Evolutionary conservation across 2,888 invertebrate species (phyloP).

Genomic region (Eremobia ochroleuca): DNA sequence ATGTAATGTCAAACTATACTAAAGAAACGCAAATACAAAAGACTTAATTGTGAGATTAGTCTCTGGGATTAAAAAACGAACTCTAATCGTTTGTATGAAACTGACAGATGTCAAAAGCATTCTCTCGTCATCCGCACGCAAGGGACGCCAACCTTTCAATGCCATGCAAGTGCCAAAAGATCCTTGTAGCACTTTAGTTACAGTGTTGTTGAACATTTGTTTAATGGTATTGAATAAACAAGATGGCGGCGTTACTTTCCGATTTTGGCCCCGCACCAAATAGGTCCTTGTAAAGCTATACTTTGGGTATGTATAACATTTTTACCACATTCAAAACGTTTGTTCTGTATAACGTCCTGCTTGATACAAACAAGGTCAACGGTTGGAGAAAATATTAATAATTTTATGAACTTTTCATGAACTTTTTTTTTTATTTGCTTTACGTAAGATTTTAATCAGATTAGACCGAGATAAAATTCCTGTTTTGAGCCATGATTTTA

Average conservation of each 20-base stretch:
- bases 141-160: no score
- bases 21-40: no score
- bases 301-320: no score
- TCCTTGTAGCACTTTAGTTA: no score
- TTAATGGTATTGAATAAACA: neutral
- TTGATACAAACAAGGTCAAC: constrained; percentile 20
- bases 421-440: constrained; percentile 32
- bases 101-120: neutral
- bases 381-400: constrained; percentile 5
- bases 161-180: no score
- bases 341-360: neutral
- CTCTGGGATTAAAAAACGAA: no score
- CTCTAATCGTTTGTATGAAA: no score
- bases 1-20: no score
- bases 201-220: neutral
- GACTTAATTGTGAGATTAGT: no score
- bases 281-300: neutral
- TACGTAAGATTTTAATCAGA: constrained; percentile 40
- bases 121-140: no score
- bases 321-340: no score
- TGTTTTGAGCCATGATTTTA: constrained; percentile 23
- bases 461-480: constrained; percentile 21
- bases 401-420: constrained; percentile 44
- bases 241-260: neutral
- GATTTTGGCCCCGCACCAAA: neutral